Conservation (phyloP, 2,888 invertebrate genomes). For the Ormia ochracea region DNA sequence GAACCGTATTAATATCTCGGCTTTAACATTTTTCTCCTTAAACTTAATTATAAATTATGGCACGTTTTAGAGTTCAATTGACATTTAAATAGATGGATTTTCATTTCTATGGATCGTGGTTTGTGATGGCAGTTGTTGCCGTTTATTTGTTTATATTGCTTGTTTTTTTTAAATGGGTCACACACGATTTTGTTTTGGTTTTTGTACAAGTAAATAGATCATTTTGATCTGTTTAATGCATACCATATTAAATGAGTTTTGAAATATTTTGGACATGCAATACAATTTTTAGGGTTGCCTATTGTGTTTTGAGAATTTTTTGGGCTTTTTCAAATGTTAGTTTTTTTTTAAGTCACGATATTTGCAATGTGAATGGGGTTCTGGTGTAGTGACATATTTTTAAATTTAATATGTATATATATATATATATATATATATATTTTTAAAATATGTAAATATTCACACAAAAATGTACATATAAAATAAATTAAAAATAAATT, state of each 20-base stretch:
- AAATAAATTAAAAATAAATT: too few relatives aligned
- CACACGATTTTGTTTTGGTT: conserved; percentile 47
- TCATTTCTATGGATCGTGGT: conserved; percentile 17
- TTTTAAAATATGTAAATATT: too few relatives aligned
- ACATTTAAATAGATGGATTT: conserved; percentile 40
- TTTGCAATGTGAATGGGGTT: too few relatives aligned
- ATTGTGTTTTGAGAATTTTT: too few relatives aligned
- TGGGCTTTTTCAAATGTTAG: too few relatives aligned
- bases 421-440: too few relatives aligned
- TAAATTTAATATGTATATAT: too few relatives aligned
- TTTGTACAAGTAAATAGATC: conserved; percentile 3
- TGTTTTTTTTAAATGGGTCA: conserved; percentile 40
- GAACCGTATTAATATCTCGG: neutral
- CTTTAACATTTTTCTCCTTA: neutral
- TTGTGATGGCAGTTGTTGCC: conserved; percentile 20
- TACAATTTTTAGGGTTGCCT: neutral
- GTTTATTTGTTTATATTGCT: neutral
- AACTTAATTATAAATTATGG: conserved; percentile 44
- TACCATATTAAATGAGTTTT: neutral
- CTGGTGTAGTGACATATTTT: too few relatives aligned
- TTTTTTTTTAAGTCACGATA: too few relatives aligned
- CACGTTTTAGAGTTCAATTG: conserved; percentile 60
- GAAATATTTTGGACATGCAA: neutral
- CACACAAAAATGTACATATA: too few relatives aligned
- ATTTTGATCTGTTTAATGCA: neutral